These are phyloP conservation scores for Petaurus breviceps DNA, from an alignment of 2,113 vertebrate species.

Conservation along the genomic window DNA sequence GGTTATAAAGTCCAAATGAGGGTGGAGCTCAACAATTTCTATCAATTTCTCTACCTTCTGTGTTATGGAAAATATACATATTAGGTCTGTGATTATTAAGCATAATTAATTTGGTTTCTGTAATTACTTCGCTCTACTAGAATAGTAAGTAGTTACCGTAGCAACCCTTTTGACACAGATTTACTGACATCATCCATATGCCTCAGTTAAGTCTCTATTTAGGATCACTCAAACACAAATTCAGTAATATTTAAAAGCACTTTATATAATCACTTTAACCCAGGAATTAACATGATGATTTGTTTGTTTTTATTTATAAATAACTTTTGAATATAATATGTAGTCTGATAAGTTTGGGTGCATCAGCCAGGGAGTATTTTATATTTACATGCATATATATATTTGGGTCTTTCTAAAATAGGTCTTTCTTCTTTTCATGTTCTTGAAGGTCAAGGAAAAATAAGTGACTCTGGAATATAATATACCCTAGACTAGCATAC, in stretches of 20 bases:
- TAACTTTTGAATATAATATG: neutral
- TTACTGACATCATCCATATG: neutral
- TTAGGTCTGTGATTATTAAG: constrained; percentile 34
- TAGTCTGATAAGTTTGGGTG: constrained; percentile 4
- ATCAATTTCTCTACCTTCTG: constrained; percentile 22
- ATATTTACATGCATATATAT: neutral
- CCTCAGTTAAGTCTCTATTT: constrained; percentile 36
- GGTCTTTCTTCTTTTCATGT: constrained; percentile 7
- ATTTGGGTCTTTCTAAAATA: constrained; percentile 27
- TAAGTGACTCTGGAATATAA: neutral
- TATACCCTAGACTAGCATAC: neutral
- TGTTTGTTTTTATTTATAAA: constrained; percentile 24
- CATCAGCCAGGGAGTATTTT: neutral
- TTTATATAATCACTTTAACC: constrained; percentile 2
- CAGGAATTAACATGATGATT: neutral
- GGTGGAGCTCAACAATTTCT: constrained; percentile 38
- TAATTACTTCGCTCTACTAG: constrained; percentile 36
- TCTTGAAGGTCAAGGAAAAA: neutral
- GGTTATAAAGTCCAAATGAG: constrained; percentile 43
- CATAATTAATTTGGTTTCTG: constrained; percentile 53
- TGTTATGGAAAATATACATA: constrained; percentile 40
- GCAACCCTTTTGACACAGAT: constrained; percentile 30
- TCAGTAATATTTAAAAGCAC: constrained; percentile 12
- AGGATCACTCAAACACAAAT: constrained; percentile 26
- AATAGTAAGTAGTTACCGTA: constrained; percentile 12